Base-by-base conservation (phyloP, 2,888 invertebrate species). In the Ornithoptera alexandrae region DNA sequence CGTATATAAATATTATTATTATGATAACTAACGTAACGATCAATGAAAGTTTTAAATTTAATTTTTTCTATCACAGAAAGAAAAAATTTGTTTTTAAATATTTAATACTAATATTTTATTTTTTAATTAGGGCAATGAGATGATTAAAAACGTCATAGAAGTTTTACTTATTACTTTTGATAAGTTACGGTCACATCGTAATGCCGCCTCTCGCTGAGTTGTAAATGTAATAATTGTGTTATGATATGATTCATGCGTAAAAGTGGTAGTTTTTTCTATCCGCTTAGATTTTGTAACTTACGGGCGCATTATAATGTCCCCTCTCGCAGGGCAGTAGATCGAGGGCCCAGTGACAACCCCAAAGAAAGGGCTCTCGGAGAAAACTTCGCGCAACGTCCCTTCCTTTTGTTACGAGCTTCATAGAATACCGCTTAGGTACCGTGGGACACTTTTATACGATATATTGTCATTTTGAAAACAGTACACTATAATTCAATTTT, bases 321-420 rank as follows among this genome's bases (percentile, higher is more conserved):
- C 77, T 77, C 76, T 73, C 79, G 79, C 79, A 87, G 89, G 88
- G 87, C 89, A 89, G 82, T 85, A 85, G 84, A 86, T 82, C 84
- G 76, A 87, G 89, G 89, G 87, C 80, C 84, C 85, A 85, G 82
- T 86, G 88, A 88, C 89, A 87, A 86, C 90, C 90, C 90, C 83
- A 88, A 87, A 85, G 84, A 85, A 88, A 89, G 87, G 89, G 88
- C 85, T 81, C 85, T 81, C 79, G 72, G 79, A 82, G 83, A 82
- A 85, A 87, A 86, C 81, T 83, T 81, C 74, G 74, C 77, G 75
- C 74, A 73, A 72, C 78, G 77, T 78, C 83, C 81, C 78, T 78
- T 77, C 78, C 81, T 82, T 83, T 83, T 83, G 84, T 77, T 84
- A 84, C 79, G 81, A 84, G 84, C 84, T 83, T 84, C 84, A 86